These are phyloP conservation scores for Kobus ellipsiprymnus DNA, from an alignment of 2,113 vertebrate species.

Conservation along the genomic window DNA sequence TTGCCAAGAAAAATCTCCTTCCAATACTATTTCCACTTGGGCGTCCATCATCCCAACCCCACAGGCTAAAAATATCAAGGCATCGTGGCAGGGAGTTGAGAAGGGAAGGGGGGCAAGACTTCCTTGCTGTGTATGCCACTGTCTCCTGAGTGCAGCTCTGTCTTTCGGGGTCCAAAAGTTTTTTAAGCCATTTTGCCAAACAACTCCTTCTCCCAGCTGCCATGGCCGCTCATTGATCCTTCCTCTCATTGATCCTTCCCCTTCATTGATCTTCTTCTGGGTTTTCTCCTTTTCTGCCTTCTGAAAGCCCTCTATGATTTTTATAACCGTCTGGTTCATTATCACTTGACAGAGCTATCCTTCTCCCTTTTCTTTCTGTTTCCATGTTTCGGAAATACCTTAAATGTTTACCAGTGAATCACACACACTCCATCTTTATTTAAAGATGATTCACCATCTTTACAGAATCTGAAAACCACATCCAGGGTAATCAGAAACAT, in stretches of 20 bases:
- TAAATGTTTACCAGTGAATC: neutral
- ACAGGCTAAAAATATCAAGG: slow-evolving; percentile 26
- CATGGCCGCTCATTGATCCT: neutral
- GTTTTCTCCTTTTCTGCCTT: neutral
- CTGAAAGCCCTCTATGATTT: neutral
- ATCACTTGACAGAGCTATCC: neutral
- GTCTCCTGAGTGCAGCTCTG: neutral
- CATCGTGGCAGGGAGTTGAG: neutral
- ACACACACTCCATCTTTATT: neutral
- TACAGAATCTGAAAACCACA: neutral
- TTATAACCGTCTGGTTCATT: neutral
- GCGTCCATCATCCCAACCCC: neutral
- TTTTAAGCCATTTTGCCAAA: neutral
- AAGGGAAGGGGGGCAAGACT: neutral
- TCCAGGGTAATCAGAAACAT: neutral
- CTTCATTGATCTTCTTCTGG: neutral
- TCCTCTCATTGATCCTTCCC: neutral
- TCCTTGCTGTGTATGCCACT: neutral
- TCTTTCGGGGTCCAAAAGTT: neutral
- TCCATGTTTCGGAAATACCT: neutral
- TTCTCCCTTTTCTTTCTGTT: neutral
- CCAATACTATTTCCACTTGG: neutral
- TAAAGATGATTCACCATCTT: neutral
- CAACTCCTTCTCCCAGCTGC: neutral
- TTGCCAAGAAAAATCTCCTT: slow-evolving; percentile 40